These are phyloP conservation scores for Heliconius hewitsoni DNA, from an alignment of 1,140 invertebrate species.

Conservation along the genomic window DNA sequence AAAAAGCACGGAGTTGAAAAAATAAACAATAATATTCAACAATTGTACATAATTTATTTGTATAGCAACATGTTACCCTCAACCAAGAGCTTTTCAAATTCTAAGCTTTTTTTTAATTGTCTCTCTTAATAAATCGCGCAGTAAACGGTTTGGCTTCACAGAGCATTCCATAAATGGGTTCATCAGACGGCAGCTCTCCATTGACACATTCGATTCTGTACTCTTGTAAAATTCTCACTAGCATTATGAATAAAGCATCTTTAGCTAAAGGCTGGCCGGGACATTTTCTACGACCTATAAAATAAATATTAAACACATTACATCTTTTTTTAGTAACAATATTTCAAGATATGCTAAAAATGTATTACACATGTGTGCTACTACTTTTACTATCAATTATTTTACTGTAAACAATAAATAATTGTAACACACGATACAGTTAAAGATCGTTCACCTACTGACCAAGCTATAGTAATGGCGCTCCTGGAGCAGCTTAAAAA, in stretches of 20 bases:
- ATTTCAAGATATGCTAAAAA: too few relatives aligned
- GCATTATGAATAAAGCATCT: slow-evolving; percentile 86
- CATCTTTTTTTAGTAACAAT: too few relatives aligned
- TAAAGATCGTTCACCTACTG: too few relatives aligned
- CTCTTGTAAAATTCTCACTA: slow-evolving; percentile 85
- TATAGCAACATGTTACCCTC: neutral
- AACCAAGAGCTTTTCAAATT: neutral
- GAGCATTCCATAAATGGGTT: slow-evolving; percentile 56
- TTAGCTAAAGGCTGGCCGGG: slow-evolving; percentile 88
- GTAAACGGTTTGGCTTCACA: slow-evolving; percentile 49
- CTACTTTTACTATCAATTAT: too few relatives aligned
- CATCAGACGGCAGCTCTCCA: slow-evolving; percentile 51
- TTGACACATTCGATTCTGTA: slow-evolving; percentile 63
- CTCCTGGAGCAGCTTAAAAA: too few relatives aligned
- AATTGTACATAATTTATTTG: neutral
- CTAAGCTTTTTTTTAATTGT: neutral
- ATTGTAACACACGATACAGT: too few relatives aligned
- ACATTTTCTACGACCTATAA: slow-evolving; percentile 87
- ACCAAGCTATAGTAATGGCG: too few relatives aligned
- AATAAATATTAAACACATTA: slow-evolving; percentile 37
- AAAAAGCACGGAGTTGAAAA: too few relatives aligned
- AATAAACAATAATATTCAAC: too few relatives aligned
- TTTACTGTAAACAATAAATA: too few relatives aligned
- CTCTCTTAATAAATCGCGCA: slow-evolving; percentile 48
- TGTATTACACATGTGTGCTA: too few relatives aligned